A percentile compares a stretch with the other conserved stretches of the same genome.
These are phyloP conservation scores for Salminus brasiliensis DNA, from an alignment of 2,113 vertebrate species.

Conservation along the genomic window DNA sequence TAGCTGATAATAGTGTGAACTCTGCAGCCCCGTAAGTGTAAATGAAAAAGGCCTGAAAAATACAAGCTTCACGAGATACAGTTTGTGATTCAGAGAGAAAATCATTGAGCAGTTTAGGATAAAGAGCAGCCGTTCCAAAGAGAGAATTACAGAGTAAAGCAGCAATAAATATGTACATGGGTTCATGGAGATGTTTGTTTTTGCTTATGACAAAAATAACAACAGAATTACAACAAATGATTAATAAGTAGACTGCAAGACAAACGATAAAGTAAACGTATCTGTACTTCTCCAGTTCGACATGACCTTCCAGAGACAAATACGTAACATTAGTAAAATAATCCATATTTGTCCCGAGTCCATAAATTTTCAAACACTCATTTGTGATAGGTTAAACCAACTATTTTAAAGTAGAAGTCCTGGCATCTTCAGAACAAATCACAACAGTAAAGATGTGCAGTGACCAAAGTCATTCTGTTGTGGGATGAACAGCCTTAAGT, in stretches of 20 bases:
- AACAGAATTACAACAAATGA: slow-evolving; percentile 4
- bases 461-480: too few species aligned
- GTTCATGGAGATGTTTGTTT: slow-evolving; percentile 18
- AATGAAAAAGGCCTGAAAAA: slow-evolving; percentile 4
- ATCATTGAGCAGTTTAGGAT: slow-evolving; percentile 17
- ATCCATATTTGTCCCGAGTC: too few species aligned
- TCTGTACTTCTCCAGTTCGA: slow-evolving; percentile 13
- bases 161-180: slow-evolving; percentile 30
- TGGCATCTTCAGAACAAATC: too few species aligned
- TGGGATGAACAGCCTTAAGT: too few species aligned
- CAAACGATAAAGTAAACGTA: slow-evolving; percentile 23
- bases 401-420: too few species aligned
- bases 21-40: neutral
- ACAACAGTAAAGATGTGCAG: too few species aligned
- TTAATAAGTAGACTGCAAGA: neutral
- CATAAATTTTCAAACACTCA: too few species aligned
- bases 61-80: neutral
- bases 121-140: neutral
- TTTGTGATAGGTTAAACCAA: too few species aligned
- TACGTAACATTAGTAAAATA: neutral
- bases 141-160: slow-evolving; percentile 20
- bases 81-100: slow-evolving; percentile 2
- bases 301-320: slow-evolving; percentile 9
- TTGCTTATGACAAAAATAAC: slow-evolving; percentile 13
- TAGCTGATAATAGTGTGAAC: slow-evolving; percentile 14